Evolutionary conservation across 2,797 vertebrate genomes (phyloP).

Genomic region (Cyclura pinguis): DNA sequence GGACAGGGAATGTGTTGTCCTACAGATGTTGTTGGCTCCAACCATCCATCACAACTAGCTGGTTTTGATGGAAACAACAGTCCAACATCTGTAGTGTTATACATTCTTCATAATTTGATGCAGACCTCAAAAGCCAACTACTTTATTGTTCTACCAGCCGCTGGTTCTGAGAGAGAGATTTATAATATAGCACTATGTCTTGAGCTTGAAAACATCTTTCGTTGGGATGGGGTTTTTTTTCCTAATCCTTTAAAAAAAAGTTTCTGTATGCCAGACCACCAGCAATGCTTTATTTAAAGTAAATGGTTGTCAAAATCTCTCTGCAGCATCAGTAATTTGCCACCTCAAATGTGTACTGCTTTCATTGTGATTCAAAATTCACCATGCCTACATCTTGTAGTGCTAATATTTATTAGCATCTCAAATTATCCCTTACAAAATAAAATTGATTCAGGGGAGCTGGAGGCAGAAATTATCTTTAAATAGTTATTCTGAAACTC

Average conservation of each 20-base stretch:
- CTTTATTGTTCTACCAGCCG: not conserved
- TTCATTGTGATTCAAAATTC: not conserved
- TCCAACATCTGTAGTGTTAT: not conserved
- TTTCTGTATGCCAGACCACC: not conserved
- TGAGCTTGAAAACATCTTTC: slow-evolving; percentile 31
- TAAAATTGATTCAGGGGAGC: not conserved
- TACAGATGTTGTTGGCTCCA: not conserved
- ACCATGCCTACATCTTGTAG: not conserved
- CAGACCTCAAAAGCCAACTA: not conserved
- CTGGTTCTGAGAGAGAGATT: slow-evolving; percentile 2
- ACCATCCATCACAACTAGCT: not conserved
- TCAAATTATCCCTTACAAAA: slow-evolving; percentile 13
- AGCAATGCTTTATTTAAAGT: slow-evolving; percentile 21
- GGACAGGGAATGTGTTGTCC: too few species aligned
- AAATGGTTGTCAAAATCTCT: not conserved
- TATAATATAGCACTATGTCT: not conserved
- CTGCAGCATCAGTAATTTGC: not conserved
- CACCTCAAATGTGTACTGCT: not conserved
- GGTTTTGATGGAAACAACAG: not conserved
- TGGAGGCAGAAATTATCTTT: not conserved
- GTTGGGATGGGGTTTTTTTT: not conserved
- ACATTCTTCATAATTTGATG: not conserved
- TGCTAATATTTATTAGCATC: not conserved
- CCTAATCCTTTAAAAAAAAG: not conserved
- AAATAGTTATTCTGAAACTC: slow-evolving; percentile 22